These are phyloP conservation scores for Cinclus mexicanus DNA, from an alignment of 2,113 vertebrate species.

Conservation along the genomic window DNA sequence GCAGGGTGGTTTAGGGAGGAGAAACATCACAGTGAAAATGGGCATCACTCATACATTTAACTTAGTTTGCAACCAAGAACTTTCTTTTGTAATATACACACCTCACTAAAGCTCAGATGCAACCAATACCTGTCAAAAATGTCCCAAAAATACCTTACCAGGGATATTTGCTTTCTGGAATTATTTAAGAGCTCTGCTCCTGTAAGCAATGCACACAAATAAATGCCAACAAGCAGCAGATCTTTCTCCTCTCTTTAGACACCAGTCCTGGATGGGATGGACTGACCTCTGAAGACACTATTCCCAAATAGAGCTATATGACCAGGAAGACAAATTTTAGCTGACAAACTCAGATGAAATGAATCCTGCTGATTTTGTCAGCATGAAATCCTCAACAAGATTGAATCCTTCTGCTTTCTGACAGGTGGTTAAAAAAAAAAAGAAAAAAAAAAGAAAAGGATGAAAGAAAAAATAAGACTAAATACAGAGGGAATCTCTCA, in stretches of 20 bases:
- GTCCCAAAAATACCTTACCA: neutral
- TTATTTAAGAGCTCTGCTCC: neutral
- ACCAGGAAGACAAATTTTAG: neutral
- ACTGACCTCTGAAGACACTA: neutral
- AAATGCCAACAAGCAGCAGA: neutral
- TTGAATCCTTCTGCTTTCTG: neutral
- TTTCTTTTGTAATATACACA: neutral
- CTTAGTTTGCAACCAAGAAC: neutral
- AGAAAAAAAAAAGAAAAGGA: neutral
- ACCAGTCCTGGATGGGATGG: neutral
- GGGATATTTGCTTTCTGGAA: neutral
- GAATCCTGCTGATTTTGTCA: neutral
- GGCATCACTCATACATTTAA: neutral
- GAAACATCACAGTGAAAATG: neutral
- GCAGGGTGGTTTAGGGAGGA: neutral
- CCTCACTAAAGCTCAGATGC: neutral
- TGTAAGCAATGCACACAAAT: neutral
- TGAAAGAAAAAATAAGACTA: neutral
- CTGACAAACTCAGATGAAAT: neutral
- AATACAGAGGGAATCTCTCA: conserved; percentile 13
- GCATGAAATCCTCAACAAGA: neutral
- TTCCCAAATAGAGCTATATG: neutral
- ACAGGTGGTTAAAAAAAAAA: neutral
- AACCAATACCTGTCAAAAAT: neutral
- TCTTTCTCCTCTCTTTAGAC: neutral